phyloP scores from a whole-genome alignment of 1,140 invertebrate genomes.

The Ptiloglossa arizonensis region DNA sequence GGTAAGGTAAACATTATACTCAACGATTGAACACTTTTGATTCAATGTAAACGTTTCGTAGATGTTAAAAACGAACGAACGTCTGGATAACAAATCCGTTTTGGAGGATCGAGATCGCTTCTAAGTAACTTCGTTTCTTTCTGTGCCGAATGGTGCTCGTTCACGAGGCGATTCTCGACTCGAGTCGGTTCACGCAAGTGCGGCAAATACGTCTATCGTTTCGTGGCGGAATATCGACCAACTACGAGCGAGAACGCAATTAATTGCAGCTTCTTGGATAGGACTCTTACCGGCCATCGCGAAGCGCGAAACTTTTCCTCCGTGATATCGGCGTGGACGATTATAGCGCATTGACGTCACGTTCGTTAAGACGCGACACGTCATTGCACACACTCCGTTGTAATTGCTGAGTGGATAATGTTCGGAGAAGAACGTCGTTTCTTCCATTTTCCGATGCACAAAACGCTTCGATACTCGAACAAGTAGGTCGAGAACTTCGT shows the following conservation, averaged over 20 bases:
- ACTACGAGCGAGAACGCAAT: conserved; percentile 35
- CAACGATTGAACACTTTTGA: no score
- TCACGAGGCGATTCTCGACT: conserved; percentile 9
- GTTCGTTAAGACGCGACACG: conserved; percentile 41
- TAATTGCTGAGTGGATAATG: conserved; percentile 47
- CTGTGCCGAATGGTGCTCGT: neutral
- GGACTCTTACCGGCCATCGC: conserved; percentile 40
- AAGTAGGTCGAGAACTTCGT: conserved; percentile 33
- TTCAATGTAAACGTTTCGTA: no score
- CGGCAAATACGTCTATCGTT: conserved; percentile 28
- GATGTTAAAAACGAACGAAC: no score
- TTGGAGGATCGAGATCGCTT: neutral
- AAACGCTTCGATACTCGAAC: neutral
- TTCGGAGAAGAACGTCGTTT: conserved; percentile 15
- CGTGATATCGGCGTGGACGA: conserved; percentile 50
- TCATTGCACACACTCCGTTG: conserved; percentile 35
- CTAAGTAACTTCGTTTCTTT: conserved; percentile 1
- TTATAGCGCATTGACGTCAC: conserved; percentile 60
- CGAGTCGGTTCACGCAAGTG: conserved; percentile 28
- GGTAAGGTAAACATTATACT: no score
- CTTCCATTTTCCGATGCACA: conserved; percentile 12
- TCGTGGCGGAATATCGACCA: conserved; percentile 28
- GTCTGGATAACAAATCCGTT: no score
- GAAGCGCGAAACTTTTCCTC: conserved; percentile 46
- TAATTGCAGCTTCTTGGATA: conserved; percentile 58